Evolutionary conservation across 2,888 invertebrate species (phyloP).

Genomic region (Ferdinandea cuprea): DNA sequence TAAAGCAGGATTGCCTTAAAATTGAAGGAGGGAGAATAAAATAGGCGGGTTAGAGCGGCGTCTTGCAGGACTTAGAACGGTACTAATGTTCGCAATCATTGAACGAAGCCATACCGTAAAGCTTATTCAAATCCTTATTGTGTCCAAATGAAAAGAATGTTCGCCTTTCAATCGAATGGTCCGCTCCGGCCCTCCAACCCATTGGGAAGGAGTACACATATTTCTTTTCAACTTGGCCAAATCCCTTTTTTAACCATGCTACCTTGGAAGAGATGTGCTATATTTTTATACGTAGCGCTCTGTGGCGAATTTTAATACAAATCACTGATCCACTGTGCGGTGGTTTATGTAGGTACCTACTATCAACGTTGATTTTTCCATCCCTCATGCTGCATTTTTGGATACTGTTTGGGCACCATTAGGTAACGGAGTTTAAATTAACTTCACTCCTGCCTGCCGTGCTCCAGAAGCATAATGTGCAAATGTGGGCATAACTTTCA

Average conservation of each 20-base stretch:
- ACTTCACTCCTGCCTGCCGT: constrained; percentile 52
- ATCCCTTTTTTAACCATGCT: constrained; percentile 57
- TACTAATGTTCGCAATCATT: constrained; percentile 20
- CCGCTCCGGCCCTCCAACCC: not conserved
- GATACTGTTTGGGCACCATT: constrained; percentile 52
- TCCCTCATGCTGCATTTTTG: constrained; percentile 17
- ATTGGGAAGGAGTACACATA: not conserved
- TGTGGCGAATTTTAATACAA: constrained; percentile 51
- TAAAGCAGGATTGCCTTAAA: constrained; percentile 8
- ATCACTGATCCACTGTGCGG: constrained; percentile 61
- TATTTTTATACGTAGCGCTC: constrained; percentile 8
- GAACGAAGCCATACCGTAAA: constrained; percentile 21
- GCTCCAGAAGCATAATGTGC: constrained; percentile 57
- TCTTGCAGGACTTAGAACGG: constrained; percentile 18
- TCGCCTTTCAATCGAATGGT: constrained; percentile 22
- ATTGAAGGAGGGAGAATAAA: constrained; percentile 33
- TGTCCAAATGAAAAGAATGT: constrained; percentile 11
- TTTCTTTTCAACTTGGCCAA: constrained; percentile 51
- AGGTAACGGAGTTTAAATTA: constrained; percentile 67
- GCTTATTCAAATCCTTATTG: constrained; percentile 32
- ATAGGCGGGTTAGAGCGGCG: not conserved
- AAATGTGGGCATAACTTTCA: constrained; percentile 70
- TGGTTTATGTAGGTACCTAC: no score
- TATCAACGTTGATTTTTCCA: constrained; percentile 51
- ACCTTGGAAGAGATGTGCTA: constrained; percentile 2